These are phyloP conservation scores for Drosophila parvula DNA, from an alignment of 1,140 invertebrate species.

Conservation along the genomic window DNA sequence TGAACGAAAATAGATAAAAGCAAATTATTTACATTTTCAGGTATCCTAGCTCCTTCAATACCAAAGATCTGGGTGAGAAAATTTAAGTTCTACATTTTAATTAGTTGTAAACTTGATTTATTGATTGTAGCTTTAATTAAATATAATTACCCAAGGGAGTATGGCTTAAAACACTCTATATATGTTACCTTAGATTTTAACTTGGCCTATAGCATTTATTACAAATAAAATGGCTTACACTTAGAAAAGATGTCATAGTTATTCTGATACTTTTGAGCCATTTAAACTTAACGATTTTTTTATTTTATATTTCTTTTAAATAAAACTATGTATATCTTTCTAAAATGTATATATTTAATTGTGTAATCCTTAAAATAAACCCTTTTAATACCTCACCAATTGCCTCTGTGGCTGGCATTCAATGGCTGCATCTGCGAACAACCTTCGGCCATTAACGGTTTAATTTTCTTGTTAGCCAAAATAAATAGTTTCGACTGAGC, in stretches of 20 bases:
- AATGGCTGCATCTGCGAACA: constrained; percentile 16
- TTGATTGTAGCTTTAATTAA: background rate
- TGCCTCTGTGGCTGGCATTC: background rate
- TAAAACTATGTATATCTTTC: background rate
- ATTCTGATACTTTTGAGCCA: accelerated
- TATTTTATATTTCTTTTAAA: background rate
- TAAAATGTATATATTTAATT: background rate
- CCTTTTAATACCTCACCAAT: background rate
- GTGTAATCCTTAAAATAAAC: background rate
- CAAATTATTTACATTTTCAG: background rate
- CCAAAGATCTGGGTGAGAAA: background rate
- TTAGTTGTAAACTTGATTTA: background rate
- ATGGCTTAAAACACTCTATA: background rate
- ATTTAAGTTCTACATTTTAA: background rate
- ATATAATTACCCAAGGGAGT: background rate
- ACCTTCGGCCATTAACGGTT: constrained; percentile 55
- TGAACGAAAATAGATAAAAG: background rate
- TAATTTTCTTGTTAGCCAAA: constrained; percentile 43
- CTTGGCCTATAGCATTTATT: background rate
- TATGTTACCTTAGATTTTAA: no score
- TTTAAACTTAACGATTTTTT: background rate
- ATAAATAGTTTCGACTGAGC: constrained; percentile 44
- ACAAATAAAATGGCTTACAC: background rate
- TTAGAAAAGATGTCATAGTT: background rate
- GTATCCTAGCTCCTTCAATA: no score